These are phyloP conservation scores for Orthosia incerta DNA, from an alignment of 2,888 invertebrate genomes.

Conservation along the genomic window DNA sequence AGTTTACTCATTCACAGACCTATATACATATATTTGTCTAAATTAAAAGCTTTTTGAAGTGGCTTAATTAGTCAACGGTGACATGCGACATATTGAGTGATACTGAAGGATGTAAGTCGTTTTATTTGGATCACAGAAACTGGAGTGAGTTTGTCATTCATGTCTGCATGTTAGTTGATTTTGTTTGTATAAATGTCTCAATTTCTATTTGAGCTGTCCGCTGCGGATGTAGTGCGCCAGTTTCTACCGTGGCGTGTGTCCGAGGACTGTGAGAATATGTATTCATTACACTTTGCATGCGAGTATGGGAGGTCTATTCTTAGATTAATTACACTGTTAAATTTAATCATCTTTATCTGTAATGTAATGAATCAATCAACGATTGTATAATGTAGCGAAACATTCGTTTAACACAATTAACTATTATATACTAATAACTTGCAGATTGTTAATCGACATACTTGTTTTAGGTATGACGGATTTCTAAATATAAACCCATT, in stretches of 20 bases:
- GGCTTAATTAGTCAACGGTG: constrained; percentile 53
- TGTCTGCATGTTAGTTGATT: constrained; percentile 61
- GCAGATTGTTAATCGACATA: constrained; percentile 53
- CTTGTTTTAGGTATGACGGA: constrained; percentile 46
- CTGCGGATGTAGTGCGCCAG: constrained; percentile 77
- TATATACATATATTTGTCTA: constrained; percentile 54
- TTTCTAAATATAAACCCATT: constrained; percentile 45
- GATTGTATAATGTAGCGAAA: constrained; percentile 65
- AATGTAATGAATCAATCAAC: constrained; percentile 71
- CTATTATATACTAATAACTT: constrained; percentile 60
- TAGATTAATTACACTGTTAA: constrained; percentile 70
- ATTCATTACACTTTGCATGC: constrained; percentile 75
- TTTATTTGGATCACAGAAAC: constrained; percentile 71
- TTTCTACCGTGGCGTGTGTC: constrained; percentile 69
- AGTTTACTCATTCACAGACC: constrained; percentile 41
- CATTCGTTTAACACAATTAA: constrained; percentile 66
- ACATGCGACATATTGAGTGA: constrained; percentile 53
- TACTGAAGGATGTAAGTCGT: constrained; percentile 65
- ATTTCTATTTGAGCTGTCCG: constrained; percentile 63
- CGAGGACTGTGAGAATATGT: constrained; percentile 75
- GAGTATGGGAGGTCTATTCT: constrained; percentile 77
- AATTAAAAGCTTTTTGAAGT: constrained; percentile 52
- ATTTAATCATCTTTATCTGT: constrained; percentile 73
- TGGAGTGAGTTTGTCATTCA: constrained; percentile 65
- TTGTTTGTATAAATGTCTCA: constrained; percentile 67